Evolutionary conservation across 92 coral and sea anemone genomes (phyloP), one percentile per base, ranked within the genome.

Genomic region (Isaurus tuberculatus): DNA sequence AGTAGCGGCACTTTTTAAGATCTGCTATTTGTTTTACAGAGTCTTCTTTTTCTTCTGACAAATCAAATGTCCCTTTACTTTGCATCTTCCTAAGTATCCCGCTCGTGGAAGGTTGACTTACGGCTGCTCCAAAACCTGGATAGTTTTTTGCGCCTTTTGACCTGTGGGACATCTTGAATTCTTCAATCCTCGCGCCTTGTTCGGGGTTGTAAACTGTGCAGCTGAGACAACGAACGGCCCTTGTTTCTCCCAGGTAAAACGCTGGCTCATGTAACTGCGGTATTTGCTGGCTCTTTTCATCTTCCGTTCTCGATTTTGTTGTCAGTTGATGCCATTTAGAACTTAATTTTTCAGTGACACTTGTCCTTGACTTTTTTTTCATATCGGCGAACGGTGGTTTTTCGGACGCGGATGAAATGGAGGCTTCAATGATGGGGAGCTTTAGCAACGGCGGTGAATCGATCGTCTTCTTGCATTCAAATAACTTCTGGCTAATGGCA

Each of bases 1-100:
- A 58, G 32, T 77, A 77, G 42, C 82, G 68, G 33, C 82, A 77
- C 20, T 34, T 77, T 77, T 55, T 77, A 53, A 77, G 36, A 33
- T 32, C 55, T 27, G 34, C 82, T 67, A 77, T 77, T 44, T 77
- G 70, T 37, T 77, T 60, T 19, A 51, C 55, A 22, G 58, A 42
- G 11, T 77, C 82, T 15, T 67, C 51, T 55, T 58, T 77, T 27
- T 32, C 70, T 58, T 58, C 33, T 19, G 8, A 33, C 1, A 44
- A 30, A 5, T 19, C 23, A 75, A n/a, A 34, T 32, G 65, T n/a
- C 31, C n/a, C 67, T 57, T 75, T 58, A 13, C 69, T 57, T 0
- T 28, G 23, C n/a, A 10, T 60, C 2, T 23, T 58, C 20, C n/a
- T n/a, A n/a, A 25, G 8, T 23, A 22, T 25, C 6, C 46, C 70